Evolutionary conservation across 2,888 invertebrate species (phyloP).

Genomic region (Spilarctia lutea): DNA sequence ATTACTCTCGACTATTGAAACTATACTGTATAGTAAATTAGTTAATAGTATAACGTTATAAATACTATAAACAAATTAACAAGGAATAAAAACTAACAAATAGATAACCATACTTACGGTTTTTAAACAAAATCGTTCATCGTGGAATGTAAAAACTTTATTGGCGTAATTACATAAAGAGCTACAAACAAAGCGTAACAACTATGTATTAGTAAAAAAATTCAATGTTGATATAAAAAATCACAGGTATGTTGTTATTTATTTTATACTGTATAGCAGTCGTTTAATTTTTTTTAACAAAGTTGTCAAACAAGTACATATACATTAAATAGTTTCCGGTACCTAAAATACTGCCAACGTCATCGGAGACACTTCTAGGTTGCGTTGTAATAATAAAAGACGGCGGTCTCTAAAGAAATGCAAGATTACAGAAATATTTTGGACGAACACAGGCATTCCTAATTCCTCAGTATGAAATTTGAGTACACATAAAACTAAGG

Average conservation of each 20-base stretch:
- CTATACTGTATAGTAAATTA: not conserved
- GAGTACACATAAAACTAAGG: not conserved
- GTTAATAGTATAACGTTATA: constrained; percentile 2
- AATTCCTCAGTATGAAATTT: not conserved
- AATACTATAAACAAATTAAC: constrained; percentile 22
- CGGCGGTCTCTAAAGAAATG: not conserved
- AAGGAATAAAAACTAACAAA: constrained; percentile 33
- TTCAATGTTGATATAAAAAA: constrained; percentile 33
- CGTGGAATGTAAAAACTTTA: constrained; percentile 33
- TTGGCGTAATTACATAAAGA: constrained; percentile 43
- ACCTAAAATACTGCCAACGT: not conserved
- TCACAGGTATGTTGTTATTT: constrained; percentile 19
- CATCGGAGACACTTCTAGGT: not conserved
- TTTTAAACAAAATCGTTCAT: constrained; percentile 41
- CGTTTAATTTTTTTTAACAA: not conserved
- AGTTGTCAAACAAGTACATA: not conserved
- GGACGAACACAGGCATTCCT: not conserved
- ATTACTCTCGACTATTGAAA: not conserved
- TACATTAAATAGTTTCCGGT: not conserved
- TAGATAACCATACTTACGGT: constrained; percentile 30
- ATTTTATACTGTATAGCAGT: constrained; percentile 8
- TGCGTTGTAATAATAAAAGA: not conserved
- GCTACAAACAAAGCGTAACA: constrained; percentile 47
- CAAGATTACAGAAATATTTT: not conserved
- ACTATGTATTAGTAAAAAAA: constrained; percentile 36